Conservation (phyloP, 2,888 invertebrate species). For the Metalampra italica region DNA sequence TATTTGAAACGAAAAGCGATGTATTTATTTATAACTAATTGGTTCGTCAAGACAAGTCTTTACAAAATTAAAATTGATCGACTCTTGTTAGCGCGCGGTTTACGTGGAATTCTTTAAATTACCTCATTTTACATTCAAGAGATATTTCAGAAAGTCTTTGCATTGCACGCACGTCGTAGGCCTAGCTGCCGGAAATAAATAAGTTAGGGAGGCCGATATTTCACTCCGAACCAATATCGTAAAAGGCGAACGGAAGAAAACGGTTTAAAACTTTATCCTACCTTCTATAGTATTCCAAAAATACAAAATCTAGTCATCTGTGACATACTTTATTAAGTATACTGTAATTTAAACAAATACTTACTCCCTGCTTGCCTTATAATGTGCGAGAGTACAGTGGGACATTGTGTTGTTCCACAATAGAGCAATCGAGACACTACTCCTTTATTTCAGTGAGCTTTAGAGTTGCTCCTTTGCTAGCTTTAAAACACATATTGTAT, state of each 20-base stretch:
- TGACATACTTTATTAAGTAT: neutral
- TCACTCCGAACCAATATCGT: constrained; percentile 65
- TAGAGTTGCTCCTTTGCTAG: no score
- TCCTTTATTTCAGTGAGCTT: no score
- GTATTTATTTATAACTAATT: no score
- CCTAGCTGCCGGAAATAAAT: constrained; percentile 58
- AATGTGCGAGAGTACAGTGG: no score
- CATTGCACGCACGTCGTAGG: constrained; percentile 56
- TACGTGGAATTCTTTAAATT: constrained; percentile 39
- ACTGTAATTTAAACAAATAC: no score
- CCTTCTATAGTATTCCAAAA: constrained; percentile 1
- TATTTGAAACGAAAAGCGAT: no score
- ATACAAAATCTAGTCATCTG: neutral
- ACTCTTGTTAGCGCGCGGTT: constrained; percentile 19
- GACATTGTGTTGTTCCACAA: no score
- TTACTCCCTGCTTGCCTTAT: no score
- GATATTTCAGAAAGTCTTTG: constrained; percentile 39
- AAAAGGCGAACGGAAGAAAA: constrained; percentile 44
- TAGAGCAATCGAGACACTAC: no score
- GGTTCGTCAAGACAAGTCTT: constrained; percentile 1
- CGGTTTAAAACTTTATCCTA: constrained; percentile 25
- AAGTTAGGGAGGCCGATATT: constrained; percentile 59
- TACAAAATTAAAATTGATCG: constrained; percentile 31
- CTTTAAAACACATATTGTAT: no score
- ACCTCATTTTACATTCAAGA: constrained; percentile 46